Evolutionary conservation across 1,140 invertebrate genomes (phyloP).

Genomic region (Pinna nobilis): DNA sequence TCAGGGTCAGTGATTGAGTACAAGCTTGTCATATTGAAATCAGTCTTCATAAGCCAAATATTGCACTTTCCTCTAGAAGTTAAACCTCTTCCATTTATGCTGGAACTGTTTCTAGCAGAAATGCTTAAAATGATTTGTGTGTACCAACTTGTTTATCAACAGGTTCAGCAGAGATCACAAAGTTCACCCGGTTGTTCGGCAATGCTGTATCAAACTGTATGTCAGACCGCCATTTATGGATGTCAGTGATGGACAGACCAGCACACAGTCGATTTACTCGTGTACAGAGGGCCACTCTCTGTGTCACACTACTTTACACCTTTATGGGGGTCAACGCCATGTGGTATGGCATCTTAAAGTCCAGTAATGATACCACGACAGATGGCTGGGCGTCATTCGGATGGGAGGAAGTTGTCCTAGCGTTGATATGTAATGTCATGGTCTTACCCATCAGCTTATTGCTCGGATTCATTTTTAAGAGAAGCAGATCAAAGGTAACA

Average conservation of each 20-base stretch:
- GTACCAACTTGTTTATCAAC: too few species aligned
- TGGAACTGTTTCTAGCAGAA: too few species aligned
- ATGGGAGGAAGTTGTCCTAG: conserved; percentile 68
- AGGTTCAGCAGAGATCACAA: conserved; percentile 45
- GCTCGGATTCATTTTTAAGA: conserved; percentile 66
- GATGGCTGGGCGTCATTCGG: conserved; percentile 49
- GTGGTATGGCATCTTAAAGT: conserved; percentile 69
- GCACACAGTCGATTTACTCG: conserved; percentile 68
- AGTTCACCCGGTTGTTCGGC: conserved; percentile 52
- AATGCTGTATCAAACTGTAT: conserved; percentile 46
- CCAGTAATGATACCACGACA: conserved; percentile 22
- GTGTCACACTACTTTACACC: conserved; percentile 64
- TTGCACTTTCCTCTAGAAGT: too few species aligned
- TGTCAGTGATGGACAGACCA: conserved; percentile 65
- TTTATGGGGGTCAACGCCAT: conserved; percentile 68
- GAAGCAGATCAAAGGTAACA: conserved; percentile 62
- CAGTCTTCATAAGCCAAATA: too few species aligned
- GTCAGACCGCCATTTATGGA: conserved; percentile 68
- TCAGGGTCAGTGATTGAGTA: too few species aligned
- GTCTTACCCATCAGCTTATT: conserved; percentile 65
- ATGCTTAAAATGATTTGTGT: too few species aligned
- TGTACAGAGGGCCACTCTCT: conserved; percentile 68
- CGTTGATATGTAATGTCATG: conserved; percentile 58
- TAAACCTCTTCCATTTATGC: not conserved
- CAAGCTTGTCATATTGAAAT: too few species aligned